Evolutionary conservation across 64 coral and sea anemone genomes (phyloP).

Genomic region (Porites australiensis): DNA sequence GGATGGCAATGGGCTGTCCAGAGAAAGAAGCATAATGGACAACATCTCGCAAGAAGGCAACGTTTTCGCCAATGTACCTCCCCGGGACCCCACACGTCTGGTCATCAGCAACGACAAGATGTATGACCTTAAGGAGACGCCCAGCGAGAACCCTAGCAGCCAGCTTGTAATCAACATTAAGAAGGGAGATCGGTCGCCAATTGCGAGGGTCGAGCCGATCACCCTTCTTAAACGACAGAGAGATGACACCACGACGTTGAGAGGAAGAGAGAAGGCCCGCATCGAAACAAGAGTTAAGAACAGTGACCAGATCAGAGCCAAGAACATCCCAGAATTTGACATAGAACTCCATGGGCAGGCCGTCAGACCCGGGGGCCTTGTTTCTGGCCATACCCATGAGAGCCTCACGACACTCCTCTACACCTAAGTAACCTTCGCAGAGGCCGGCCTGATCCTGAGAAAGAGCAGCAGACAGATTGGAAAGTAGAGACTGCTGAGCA

Average conservation of each 20-base stretch:
- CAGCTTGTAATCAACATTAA: no score
- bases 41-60: no score
- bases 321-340: slow-evolving; percentile 21
- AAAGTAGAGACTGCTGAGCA: neutral
- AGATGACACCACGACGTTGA: slow-evolving; percentile 13
- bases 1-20: no score
- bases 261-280: neutral
- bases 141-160: no score
- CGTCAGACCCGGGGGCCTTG: neutral
- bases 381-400: neutral
- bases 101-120: no score
- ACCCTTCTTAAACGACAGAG: neutral
- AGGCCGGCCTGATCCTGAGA: neutral
- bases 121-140: no score
- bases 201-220: no score
- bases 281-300: neutral
- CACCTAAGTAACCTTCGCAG: slow-evolving; percentile 1
- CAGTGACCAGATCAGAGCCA: neutral
- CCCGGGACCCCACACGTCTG: no score
- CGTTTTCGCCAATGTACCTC: no score
- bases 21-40: no score
- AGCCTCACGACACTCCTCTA: neutral
- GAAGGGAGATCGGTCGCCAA: no score
- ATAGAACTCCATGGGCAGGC: slow-evolving; percentile 61
- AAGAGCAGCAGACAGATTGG: neutral